Evolutionary conservation across 2,888 invertebrate genomes (phyloP), one percentile per base, ranked within the genome.

Genomic region (Diplazon laetatorius): DNA sequence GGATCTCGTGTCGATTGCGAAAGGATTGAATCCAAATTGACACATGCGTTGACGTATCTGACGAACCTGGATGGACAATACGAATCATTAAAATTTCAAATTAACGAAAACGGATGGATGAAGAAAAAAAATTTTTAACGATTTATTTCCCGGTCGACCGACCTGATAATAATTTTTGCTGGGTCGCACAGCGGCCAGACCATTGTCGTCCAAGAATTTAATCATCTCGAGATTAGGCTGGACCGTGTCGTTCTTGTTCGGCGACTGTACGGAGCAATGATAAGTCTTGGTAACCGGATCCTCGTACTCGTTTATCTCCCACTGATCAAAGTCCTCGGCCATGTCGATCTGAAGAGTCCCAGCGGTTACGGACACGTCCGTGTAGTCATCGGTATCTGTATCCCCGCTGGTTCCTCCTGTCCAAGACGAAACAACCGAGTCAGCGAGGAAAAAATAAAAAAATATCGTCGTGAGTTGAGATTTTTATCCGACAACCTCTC

Each of bases 21-120:
- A 85, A 10, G 83, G 84, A 80, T 83, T 80, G 77, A 85, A 85
- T 12, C 85, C 82, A 68, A 82, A 82, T 46, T 82, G 82, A 68
- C 85, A 85, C 80, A 84, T 77, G 63, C 78, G 80, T 50, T 83
- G 82, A 48, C 84, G 84, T 55, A 85, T 78, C 20, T 72, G 72
- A 46, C 82, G 84, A 18, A 82, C 81, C 83, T 83, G 57, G n/a
- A 16, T 35, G 18, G 4, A 37, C 52, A 10, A 9, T 5, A 57
- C n/a, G 30, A 25, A 22, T 50, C 6, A 30, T 30, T 5, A 30
- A 5, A 30, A 30, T 30, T 30, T 6, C 6, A n/a, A n/a, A n/a
- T n/a, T n/a, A n/a, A n/a, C n/a, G n/a, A n/a, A n/a, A n/a, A n/a
- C n/a, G n/a, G n/a, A n/a, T n/a, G n/a, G n/a, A n/a, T 25, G 18